Base-by-base conservation (phyloP, 2,888 invertebrate genomes). In the Lasioglossum leucozonium region DNA sequence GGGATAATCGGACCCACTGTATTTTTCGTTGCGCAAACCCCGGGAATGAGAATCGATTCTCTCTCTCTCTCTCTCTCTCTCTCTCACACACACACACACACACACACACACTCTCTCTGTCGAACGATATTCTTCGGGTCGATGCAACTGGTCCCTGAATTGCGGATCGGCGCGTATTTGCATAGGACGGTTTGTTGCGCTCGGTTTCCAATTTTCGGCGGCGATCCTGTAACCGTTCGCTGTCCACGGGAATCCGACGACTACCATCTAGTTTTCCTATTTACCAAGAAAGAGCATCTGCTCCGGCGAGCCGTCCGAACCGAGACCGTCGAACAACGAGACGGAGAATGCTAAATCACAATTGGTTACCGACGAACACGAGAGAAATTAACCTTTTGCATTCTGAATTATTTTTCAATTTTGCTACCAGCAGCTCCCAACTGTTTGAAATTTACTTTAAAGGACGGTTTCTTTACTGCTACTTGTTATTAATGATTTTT, bases 181-280 rank as follows among this genome's bases (percentile, higher is more conserved):
- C 82, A 77, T 69, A 82, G 82, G 77, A 73, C 65, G 81, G 42
- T 71, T 42, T 44, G 65, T 44, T 34, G 42, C 76, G 40, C 67
- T 72, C 40, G 51, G 72, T 72, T 81, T 83, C 72, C 81, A 83
- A 81, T 81, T 81, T 81, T 76, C 82, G 26, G n/a, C 30, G 51
- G 26, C 18, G 65, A 34, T 30, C 16, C 65, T 18, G 34, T 8
- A 30, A 58, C 16, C 18, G 58, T 47, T 5, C 22, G 37, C 18
- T 62, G 34, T 44, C 18, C 18, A 18, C 30, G 37, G 4, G 11
- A 44, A 11, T 37, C n/a, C n/a, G 8, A 11, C 40, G 26, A 40
- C 37, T 67, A 4, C 22, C 8, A 67, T 37, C 22, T n/a, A n/a
- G 37, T 67, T 67, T 37, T 22, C 18, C 67, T 10, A 37, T 37